A percentile compares a stretch with the other conserved stretches of the same genome.
These are phyloP conservation scores for Agrochola litura DNA, from an alignment of 2,888 invertebrate species.

Conservation along the genomic window DNA sequence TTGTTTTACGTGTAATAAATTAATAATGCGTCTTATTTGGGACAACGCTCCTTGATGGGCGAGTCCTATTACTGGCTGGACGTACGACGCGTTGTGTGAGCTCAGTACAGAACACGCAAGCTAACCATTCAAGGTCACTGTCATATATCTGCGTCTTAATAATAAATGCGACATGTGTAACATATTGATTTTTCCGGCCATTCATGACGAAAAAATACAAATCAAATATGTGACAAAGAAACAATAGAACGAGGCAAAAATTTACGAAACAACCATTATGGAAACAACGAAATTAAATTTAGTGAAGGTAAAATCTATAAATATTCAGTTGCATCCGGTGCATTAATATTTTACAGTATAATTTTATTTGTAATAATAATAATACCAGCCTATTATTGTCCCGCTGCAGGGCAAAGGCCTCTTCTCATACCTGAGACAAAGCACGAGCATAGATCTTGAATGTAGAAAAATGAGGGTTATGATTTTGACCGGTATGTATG, in stretches of 20 bases:
- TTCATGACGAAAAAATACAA: constrained; percentile 26
- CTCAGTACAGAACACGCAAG: too few relatives aligned
- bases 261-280: not conserved
- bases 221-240: constrained; percentile 1
- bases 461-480: too few relatives aligned
- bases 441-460: not conserved
- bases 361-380: not conserved
- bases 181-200: constrained; percentile 28
- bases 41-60: too few relatives aligned
- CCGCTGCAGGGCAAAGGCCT: not conserved
- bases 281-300: not conserved
- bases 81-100: too few relatives aligned
- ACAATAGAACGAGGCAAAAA: not conserved
- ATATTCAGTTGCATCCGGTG: not conserved
- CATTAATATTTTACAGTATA: not conserved
- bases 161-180: not conserved
- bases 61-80: too few relatives aligned
- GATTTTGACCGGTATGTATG: too few relatives aligned
- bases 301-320: not conserved
- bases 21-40: too few relatives aligned
- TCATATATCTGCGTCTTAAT: too few relatives aligned
- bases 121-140: too few relatives aligned
- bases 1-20: too few relatives aligned
- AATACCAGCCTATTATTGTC: not conserved
- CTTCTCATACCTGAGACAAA: not conserved